Evolutionary conservation across 37 sponge, comb jelly and placozoan genomes (phyloP), one percentile per base, ranked within the genome.

Genomic region (Haliclona indistincta): DNA sequence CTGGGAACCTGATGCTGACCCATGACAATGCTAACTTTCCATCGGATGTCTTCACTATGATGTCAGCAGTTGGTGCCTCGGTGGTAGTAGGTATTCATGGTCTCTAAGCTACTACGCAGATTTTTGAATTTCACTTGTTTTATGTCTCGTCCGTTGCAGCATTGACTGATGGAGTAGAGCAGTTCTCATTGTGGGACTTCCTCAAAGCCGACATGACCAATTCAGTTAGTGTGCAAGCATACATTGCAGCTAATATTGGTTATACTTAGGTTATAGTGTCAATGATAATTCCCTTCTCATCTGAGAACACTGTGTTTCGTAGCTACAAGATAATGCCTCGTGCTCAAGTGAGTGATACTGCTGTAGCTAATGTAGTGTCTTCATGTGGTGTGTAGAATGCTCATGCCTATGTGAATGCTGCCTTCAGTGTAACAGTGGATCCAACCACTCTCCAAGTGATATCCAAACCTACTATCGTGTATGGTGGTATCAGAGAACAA

Each of bases 321-420:
- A 86, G 82, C 34, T 91, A 64, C 74, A 91, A 91, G 58, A 67
- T 91, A 39, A 91, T 91, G 91, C 87, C 91, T 19, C 51, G 91
- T 30, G 64, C 78, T 52, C 78, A 75, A 64, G 87, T n/a, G n/a
- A n/a, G n/a, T n/a, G 80, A 60, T 43, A 52, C 26, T 17, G n/a
- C 17, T 79, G 7, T 75, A 30, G 26, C 7, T n/a, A n/a, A n/a
- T n/a, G n/a, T n/a, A n/a, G n/a, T n/a, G 26, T 37, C 43, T n/a
- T 64, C 43, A 19, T 77, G 2, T 20, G 38, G 33, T 19, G 25
- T 22, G 3, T 45, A 84, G 83, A 86, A 91, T 78, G 78, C 91
- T 30, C 87, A 82, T 64, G 87, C 91, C 22, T 91, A 82, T 77
- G 91, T 86, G 68, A 91, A 86, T 56, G 91, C 91, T 39, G 83